Conservation (phyloP, 1,140 invertebrate genomes). For the Tenebrio molitor region DNA sequence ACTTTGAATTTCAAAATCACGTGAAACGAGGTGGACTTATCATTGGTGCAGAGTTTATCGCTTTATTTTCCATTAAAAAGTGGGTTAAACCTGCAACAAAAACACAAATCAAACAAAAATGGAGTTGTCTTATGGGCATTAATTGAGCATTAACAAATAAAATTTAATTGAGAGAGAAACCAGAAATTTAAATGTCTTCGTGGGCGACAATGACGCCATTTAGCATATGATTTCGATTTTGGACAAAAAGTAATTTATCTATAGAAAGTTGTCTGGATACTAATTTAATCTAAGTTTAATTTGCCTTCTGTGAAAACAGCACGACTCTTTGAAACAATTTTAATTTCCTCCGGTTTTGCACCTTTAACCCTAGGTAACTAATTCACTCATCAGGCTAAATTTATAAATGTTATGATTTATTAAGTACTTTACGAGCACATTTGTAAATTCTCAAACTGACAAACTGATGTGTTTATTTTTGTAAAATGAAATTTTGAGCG, state of each 20-base stretch:
- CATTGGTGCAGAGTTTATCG: no score
- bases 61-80: no score
- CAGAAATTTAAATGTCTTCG: neutral
- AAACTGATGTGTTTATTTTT: no score
- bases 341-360: neutral
- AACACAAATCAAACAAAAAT: no score
- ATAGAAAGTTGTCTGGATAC: neutral
- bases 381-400: neutral
- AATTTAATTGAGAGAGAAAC: neutral
- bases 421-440: neutral
- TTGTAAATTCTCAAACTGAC: no score
- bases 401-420: conserved; percentile 9
- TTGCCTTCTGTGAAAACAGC: neutral
- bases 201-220: neutral
- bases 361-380: neutral
- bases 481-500: neutral
- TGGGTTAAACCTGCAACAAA: no score
- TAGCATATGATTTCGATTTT: neutral
- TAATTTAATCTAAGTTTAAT: neutral
- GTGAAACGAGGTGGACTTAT: no score
- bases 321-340: neutral
- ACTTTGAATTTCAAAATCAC: no score
- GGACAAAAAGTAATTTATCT: neutral
- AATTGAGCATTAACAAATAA: neutral
- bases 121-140: no score